A percentile compares a stretch with the other conserved stretches of the same genome.
Conservation (phyloP, 2,888 invertebrate genomes). For the Temnothorax unifasciatus region DNA sequence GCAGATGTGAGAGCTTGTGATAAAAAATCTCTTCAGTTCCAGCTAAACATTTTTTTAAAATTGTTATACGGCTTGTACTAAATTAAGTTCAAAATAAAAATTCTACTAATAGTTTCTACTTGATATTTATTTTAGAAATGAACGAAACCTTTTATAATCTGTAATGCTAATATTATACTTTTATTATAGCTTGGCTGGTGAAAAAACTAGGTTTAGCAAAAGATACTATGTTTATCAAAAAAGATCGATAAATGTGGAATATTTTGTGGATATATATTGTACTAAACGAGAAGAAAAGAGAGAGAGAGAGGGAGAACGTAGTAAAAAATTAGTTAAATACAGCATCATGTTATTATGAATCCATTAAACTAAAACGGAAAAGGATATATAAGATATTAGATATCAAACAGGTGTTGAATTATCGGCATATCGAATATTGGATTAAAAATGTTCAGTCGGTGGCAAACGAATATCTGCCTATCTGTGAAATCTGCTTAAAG, state of each 20-base stretch:
- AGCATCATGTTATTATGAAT: background rate
- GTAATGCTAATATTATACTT: background rate
- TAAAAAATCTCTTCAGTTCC: background rate
- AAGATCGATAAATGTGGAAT: background rate
- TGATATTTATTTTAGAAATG: background rate
- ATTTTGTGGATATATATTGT: background rate
- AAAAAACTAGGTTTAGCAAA: slow-evolving; percentile 16
- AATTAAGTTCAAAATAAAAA: background rate
- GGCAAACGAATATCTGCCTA: background rate
- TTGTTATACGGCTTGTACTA: background rate
- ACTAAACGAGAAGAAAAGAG: background rate
- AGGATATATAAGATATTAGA: background rate
- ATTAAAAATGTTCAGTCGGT: slow-evolving; percentile 18
- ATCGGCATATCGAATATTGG: slow-evolving; percentile 18
- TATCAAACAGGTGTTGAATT: slow-evolving; percentile 18
- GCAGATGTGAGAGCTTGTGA: background rate
- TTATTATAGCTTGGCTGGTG: background rate
- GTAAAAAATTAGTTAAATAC: background rate
- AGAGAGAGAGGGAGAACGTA: background rate
- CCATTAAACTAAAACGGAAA: background rate
- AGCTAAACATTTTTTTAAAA: background rate
- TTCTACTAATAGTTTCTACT: background rate
- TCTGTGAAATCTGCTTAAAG: slow-evolving; percentile 2
- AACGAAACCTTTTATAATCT: background rate
- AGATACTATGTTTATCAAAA: background rate